Evolutionary conservation across 2,797 vertebrate species (phyloP), one percentile per base, ranked within the genome.

Genomic region (Glyptemys insculpta): DNA sequence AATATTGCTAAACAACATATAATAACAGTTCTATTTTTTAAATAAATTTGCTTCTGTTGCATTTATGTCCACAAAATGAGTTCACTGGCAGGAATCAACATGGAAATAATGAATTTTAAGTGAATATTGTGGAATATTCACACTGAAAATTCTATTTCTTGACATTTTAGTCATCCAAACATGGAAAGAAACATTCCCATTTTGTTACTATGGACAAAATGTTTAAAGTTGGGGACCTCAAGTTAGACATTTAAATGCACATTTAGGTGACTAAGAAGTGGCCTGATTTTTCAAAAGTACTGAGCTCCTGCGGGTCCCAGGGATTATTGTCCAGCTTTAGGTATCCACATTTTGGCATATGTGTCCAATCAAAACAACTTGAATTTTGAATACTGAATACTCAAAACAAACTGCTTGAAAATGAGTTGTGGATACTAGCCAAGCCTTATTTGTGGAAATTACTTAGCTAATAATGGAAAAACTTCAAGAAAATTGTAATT

Each of bases 341-440:
- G 34, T 91, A 7, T 21, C 6, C 72, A 29, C 81, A 74, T 76
- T 76, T 47, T 27, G 12, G 12, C 41, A 76, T 47, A 15, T 76
- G 23, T 92, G 18, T 83, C 47, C 31, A 87, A 68, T 85, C 59
- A 87, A 90, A 95, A 52, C 12, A 65, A 50, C 4, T 85, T 83
- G 59, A 2, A 0, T 79, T 95, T 47, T 78, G 50, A 85, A 85
- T n/a, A 23, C 5, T 50, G 21, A 54, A 7, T 57, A 2, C 56
- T 16, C 68, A 68, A 85, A 94, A 59, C 8, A 86, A 47, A 44
- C 80, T 81, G 16, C 41, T 79, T 85, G 2, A 19, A 15, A 0
- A 1, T 79, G 54, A 80, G 11, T 27, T 90, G 34, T 0, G 1
- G 85, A 21, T 47, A 3, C 23, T 87, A 4, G 1, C 29, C 12